Conservation (phyloP, 2,113 vertebrate genomes). For the Scolopax mira region DNA sequence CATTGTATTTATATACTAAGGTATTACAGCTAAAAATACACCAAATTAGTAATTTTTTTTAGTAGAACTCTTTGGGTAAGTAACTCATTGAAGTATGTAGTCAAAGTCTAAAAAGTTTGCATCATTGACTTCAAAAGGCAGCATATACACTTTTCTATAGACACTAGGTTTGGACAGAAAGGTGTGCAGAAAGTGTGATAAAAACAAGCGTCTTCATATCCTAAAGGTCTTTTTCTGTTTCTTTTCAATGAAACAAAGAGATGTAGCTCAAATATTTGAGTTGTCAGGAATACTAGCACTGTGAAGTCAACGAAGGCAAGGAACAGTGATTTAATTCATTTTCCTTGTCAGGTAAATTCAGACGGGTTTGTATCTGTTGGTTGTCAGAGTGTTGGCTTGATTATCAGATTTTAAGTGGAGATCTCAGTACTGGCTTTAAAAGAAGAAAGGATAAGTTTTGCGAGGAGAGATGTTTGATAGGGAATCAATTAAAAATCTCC, state of each 20-base stretch:
- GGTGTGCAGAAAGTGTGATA: background rate
- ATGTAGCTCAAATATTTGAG: background rate
- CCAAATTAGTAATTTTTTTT: background rate
- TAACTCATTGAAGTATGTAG: background rate
- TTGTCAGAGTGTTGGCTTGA: background rate
- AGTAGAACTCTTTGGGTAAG: background rate
- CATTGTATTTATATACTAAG: background rate
- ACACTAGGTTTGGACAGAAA: background rate
- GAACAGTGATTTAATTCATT: background rate
- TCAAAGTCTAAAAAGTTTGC: background rate
- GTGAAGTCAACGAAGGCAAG: background rate
- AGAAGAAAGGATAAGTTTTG: background rate
- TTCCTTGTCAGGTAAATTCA: background rate
- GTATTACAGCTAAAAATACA: background rate
- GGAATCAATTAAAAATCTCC: background rate
- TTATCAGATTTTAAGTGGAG: background rate
- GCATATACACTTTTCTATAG: fast-evolving
- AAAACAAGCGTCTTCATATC: background rate
- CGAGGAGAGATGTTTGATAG: background rate
- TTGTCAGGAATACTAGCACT: background rate
- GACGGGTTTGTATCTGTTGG: background rate
- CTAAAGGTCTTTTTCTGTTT: background rate
- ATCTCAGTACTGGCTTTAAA: background rate
- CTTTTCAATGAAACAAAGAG: background rate
- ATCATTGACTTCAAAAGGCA: background rate